Percentiles rank a stretch among this genome's conserved stretches.
These are phyloP conservation scores for Leptura quadrifasciata DNA, from an alignment of 2,888 invertebrate genomes.

Conservation along the genomic window DNA sequence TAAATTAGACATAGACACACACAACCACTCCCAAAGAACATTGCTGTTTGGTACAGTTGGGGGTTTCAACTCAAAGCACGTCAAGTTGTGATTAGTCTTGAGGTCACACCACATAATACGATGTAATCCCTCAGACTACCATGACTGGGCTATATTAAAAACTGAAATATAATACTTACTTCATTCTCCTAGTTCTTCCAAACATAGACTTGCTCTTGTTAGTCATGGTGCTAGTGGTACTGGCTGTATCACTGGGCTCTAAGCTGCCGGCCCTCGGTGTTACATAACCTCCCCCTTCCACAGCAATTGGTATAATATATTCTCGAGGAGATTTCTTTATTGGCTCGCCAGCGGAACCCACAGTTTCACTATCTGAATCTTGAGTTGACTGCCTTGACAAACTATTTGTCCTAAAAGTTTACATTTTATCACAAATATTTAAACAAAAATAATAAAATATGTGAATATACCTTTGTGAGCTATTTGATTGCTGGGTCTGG, in stretches of 20 bases:
- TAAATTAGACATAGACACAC: too few species aligned
- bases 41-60: too few species aligned
- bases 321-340: slow-evolving; percentile 93
- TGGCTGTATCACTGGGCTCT: slow-evolving; percentile 82
- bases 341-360: slow-evolving; percentile 79
- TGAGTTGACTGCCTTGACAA: slow-evolving; percentile 81
- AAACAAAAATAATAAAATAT: not conserved
- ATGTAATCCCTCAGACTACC: too few species aligned
- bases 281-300: slow-evolving; percentile 92
- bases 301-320: slow-evolving; percentile 94
- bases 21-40: too few species aligned
- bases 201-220: slow-evolving; percentile 75
- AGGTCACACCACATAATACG: too few species aligned
- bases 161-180: too few species aligned
- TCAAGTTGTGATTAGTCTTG: too few species aligned
- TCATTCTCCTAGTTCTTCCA: slow-evolving; percentile 80
- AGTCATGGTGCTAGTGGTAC: slow-evolving; percentile 76
- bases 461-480: slow-evolving; percentile 67
- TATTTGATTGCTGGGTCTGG: slow-evolving; percentile 74
- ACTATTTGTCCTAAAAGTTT: slow-evolving; percentile 66
- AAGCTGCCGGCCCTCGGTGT: slow-evolving; percentile 85
- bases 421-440: not conserved
- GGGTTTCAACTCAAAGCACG: too few species aligned
- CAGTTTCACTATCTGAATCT: slow-evolving; percentile 83
- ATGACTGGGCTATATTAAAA: too few species aligned